Conservation (phyloP, 2,888 invertebrate species). For the Xestia sexstrigata region DNA sequence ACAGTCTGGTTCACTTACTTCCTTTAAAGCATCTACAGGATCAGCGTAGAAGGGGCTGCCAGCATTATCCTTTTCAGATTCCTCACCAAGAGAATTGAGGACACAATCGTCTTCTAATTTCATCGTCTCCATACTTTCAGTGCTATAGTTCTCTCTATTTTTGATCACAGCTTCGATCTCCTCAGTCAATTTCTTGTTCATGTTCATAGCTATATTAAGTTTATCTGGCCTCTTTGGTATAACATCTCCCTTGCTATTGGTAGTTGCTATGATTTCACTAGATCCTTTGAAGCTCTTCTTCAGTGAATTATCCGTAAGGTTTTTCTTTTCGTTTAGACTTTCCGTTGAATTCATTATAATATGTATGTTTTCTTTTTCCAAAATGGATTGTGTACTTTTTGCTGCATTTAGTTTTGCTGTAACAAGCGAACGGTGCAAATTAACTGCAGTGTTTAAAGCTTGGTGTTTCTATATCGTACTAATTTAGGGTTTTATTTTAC, state of each 20-base stretch:
- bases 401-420: slow-evolving; percentile 86
- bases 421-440: slow-evolving; percentile 54
- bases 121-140: slow-evolving; percentile 88
- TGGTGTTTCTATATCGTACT: background rate
- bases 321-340: slow-evolving; percentile 85
- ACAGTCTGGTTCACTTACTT: slow-evolving; percentile 79
- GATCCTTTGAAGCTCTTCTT: slow-evolving; percentile 85
- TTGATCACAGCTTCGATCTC: slow-evolving; percentile 87
- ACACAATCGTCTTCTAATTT: slow-evolving; percentile 84
- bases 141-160: slow-evolving; percentile 82
- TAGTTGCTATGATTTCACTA: slow-evolving; percentile 87
- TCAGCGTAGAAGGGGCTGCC: slow-evolving; percentile 97
- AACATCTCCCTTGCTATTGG: slow-evolving; percentile 87
- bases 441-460: background rate
- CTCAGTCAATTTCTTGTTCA: slow-evolving; percentile 88
- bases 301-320: slow-evolving; percentile 81
- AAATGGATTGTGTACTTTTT: slow-evolving; percentile 86
- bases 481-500: slow-evolving; percentile 60
- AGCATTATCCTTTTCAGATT: slow-evolving; percentile 91
- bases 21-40: slow-evolving; percentile 95
- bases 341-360: slow-evolving; percentile 83
- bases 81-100: slow-evolving; percentile 78
- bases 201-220: slow-evolving; percentile 86
- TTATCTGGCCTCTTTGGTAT: slow-evolving; percentile 88
- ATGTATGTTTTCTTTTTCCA: slow-evolving; percentile 87